Evolutionary conservation across 2,113 vertebrate species (phyloP).

Genomic region (Ctenodactylus gundi): DNA sequence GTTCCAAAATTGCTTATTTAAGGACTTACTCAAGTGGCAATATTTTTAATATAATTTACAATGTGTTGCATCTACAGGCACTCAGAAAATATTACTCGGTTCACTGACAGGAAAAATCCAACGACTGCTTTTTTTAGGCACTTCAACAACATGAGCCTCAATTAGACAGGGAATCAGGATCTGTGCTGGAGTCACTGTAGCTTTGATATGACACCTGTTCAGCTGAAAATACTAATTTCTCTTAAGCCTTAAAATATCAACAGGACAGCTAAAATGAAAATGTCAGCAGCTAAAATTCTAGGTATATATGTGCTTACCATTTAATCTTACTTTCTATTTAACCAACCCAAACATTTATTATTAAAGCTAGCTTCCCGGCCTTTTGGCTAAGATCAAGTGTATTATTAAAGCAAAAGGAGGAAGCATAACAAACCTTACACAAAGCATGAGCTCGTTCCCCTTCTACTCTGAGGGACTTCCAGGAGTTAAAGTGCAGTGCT

Average conservation of each 20-base stretch:
- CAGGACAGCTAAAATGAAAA: neutral
- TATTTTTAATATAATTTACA: constrained; percentile 51
- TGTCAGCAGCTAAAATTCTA: neutral
- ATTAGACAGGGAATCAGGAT: neutral
- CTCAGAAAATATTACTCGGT: constrained; percentile 18
- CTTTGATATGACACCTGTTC: constrained; percentile 39
- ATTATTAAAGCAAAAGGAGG: constrained; percentile 52
- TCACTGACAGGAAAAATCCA: constrained; percentile 46
- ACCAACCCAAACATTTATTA: constrained; percentile 61
- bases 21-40: constrained; percentile 45
- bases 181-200: neutral
- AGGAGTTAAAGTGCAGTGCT: constrained; percentile 49
- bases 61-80: constrained; percentile 8
- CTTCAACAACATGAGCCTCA: neutral
- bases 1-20: constrained; percentile 23
- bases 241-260: constrained; percentile 41
- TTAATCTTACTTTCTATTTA: constrained; percentile 70
- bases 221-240: constrained; percentile 37
- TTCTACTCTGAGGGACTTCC: neutral
- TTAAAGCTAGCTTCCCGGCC: no score
- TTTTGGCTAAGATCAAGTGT: no score
- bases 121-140: neutral
- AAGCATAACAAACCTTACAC: constrained; percentile 58
- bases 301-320: neutral
- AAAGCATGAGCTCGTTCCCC: constrained; percentile 26